phyloP scores from a whole-genome alignment of 2,113 vertebrate genomes.

The Osmerus mordax region DNA sequence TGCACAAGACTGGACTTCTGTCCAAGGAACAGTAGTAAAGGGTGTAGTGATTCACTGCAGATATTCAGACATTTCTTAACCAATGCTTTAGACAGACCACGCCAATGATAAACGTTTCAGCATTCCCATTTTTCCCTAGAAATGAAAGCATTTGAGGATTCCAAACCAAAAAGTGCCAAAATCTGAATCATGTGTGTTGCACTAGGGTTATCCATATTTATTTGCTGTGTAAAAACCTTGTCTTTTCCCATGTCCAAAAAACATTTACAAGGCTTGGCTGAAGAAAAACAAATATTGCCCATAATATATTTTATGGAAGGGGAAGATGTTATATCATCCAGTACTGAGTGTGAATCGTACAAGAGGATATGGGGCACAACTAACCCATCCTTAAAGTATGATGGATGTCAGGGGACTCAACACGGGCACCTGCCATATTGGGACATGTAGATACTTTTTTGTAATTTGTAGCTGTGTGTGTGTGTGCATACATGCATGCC shows the following conservation, averaged over 20 bases:
- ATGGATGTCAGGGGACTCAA: too few relatives aligned
- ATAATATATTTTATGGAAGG: constrained; percentile 23
- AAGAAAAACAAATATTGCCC: constrained; percentile 13
- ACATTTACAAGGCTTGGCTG: constrained; percentile 34
- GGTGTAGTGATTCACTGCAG: constrained; percentile 27
- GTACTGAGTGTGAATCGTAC: too few relatives aligned
- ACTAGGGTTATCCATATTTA: constrained; percentile 17
- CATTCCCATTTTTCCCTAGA: constrained; percentile 29
- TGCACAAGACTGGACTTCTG: constrained; percentile 25
- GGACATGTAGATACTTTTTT: too few relatives aligned
- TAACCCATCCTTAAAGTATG: too few relatives aligned
- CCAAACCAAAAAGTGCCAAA: constrained; percentile 6
- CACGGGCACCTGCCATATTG: too few relatives aligned
- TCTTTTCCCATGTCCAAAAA: constrained; percentile 43
- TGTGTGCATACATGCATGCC: background rate
- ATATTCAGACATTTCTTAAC: constrained; percentile 17
- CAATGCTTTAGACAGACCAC: constrained; percentile 14
- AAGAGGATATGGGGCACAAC: too few relatives aligned
- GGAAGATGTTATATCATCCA: background rate
- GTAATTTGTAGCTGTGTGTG: too few relatives aligned
- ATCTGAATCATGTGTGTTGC: constrained; percentile 40
- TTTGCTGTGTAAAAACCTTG: background rate
- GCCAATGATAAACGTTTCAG: constrained; percentile 23
- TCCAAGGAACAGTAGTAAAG: constrained; percentile 48
- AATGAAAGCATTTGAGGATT: background rate